Base-by-base conservation (phyloP, 1,140 invertebrate genomes). In the Drosophila pruinosa region DNA sequence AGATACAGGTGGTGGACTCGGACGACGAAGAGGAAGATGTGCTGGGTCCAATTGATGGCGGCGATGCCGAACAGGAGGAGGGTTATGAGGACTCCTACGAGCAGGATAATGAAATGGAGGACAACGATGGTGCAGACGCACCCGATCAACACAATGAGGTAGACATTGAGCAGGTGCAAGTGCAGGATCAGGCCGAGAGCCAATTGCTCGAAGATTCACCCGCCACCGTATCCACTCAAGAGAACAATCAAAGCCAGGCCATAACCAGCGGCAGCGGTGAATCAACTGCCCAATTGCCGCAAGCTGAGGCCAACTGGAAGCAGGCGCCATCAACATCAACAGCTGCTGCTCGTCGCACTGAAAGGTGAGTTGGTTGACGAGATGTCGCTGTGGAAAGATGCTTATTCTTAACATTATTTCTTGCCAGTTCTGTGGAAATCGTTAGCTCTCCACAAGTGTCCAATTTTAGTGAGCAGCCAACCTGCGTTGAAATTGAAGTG, bases 371-470 rank as follows among this genome's bases (percentile, higher is more conserved):
- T n/a, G n/a, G n/a, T n/a, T n/a, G n/a, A n/a, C n/a, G n/a, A n/a
- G n/a, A n/a, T n/a, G n/a, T n/a, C n/a, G n/a, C 6, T 24, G 0
- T 2, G 2, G 3, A 5, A 2, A 22, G 2, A 48, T 2, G 31
- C 22, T 43, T 17, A 54, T 45, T 43, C 4, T 22, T 1, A 24
- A 0, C 1, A 31, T 31, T n/a, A n/a, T 50, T 4, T 28, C 0
- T 3, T 1, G 15, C 1, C 69, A 93, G 92, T 28, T 98, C 98
- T 91, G 96, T 97, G 17, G 97, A 98, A 91, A 96, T 97, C 56
- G 96, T 98, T 6, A 98, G 97, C 91, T 98, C 97, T 0, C 97
- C 97, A 48, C 95, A 95, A 93, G 79, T 89, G 12, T 91, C 89
- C 10, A 89, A 77, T 63, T 89, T 83, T 19, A 79, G 83, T 15